Evolutionary conservation across 2,888 invertebrate species (phyloP).

Genomic region (Endomychus coccineus): DNA sequence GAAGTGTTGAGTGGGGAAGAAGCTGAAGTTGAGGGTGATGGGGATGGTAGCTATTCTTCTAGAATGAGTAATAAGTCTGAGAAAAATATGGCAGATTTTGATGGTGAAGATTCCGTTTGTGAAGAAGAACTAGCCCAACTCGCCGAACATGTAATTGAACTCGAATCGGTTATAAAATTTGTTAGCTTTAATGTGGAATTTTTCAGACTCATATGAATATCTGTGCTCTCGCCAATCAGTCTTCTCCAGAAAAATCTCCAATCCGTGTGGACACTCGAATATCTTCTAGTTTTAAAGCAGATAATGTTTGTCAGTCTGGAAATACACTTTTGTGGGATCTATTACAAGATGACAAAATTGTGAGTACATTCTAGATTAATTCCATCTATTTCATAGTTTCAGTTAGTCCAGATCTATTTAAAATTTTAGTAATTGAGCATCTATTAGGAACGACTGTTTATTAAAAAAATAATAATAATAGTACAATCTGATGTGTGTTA

Average conservation of each 20-base stretch:
- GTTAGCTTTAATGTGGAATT: background rate
- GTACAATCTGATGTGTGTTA: too few relatives aligned
- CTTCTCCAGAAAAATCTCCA: slow-evolving; percentile 39
- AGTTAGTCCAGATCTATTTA: too few relatives aligned
- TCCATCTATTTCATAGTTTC: too few relatives aligned
- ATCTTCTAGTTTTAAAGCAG: slow-evolving; percentile 43
- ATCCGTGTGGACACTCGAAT: slow-evolving; percentile 39
- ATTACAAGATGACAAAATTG: slow-evolving; percentile 83
- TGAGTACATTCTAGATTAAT: slow-evolving; percentile 51
- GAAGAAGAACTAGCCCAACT: slow-evolving; percentile 74
- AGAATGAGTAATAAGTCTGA: slow-evolving; percentile 88
- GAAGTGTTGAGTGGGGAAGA: slow-evolving; percentile 61
- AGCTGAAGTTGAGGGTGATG: slow-evolving; percentile 50
- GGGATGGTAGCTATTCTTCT: slow-evolving; percentile 85
- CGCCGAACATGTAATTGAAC: slow-evolving; percentile 53
- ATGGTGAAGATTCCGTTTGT: slow-evolving; percentile 82
- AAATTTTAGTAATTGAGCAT: too few relatives aligned
- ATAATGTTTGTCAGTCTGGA: slow-evolving; percentile 79
- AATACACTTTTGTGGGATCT: slow-evolving; percentile 92
- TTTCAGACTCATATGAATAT: slow-evolving; percentile 38
- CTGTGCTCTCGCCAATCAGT: slow-evolving; percentile 37
- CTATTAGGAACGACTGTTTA: too few relatives aligned
- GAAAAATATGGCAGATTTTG: slow-evolving; percentile 90
- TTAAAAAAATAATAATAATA: too few relatives aligned
- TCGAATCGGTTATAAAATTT: background rate